phyloP scores from a whole-genome alignment of 53 echinoderm and acorn worm species.

The Actinopyga echinites region DNA sequence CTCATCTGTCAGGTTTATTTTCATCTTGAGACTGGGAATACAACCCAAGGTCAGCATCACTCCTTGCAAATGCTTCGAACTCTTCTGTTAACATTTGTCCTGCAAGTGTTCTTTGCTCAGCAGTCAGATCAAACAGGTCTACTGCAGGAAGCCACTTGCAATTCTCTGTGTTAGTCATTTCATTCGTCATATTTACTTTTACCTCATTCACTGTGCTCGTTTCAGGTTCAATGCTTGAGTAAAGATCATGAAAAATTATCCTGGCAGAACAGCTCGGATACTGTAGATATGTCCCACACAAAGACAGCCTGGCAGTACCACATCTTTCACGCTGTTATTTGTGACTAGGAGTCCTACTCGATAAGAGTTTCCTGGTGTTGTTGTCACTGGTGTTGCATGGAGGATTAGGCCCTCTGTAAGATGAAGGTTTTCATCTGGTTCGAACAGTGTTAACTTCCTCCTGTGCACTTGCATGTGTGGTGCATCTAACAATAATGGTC shows the following conservation, averaged over 20 bases:
- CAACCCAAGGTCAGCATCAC: slow-evolving; percentile 53
- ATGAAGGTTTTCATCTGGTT: slow-evolving; percentile 9
- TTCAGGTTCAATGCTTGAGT: not conserved
- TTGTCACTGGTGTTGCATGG: slow-evolving; percentile 1
- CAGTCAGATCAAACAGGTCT: slow-evolving; percentile 4
- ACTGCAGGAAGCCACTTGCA: slow-evolving; percentile 22
- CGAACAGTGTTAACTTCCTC: slow-evolving; percentile 24
- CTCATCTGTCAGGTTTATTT: slow-evolving; percentile 44
- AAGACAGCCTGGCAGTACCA: slow-evolving; percentile 16
- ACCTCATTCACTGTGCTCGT: not conserved
- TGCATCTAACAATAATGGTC: not conserved
- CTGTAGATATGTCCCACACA: slow-evolving; percentile 30
- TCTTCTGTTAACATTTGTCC: slow-evolving; percentile 51
- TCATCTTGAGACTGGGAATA: slow-evolving; percentile 38
- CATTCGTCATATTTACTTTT: not conserved
- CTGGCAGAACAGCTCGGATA: slow-evolving; percentile 19
- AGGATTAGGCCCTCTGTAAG: slow-evolving; percentile 6
- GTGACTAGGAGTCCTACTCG: slow-evolving; percentile 6
- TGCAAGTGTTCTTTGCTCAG: slow-evolving; percentile 10
- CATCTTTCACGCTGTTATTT: slow-evolving; percentile 28
- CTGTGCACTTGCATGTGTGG: not conserved
- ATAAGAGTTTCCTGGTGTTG: slow-evolving; percentile 20
- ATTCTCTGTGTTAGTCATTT: no score
- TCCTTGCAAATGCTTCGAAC: slow-evolving; percentile 41
- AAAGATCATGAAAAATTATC: not conserved